Evolutionary conservation across 2,113 vertebrate species (phyloP), one percentile per base, ranked within the genome.

Genomic region (Macquaria ambigua): DNA sequence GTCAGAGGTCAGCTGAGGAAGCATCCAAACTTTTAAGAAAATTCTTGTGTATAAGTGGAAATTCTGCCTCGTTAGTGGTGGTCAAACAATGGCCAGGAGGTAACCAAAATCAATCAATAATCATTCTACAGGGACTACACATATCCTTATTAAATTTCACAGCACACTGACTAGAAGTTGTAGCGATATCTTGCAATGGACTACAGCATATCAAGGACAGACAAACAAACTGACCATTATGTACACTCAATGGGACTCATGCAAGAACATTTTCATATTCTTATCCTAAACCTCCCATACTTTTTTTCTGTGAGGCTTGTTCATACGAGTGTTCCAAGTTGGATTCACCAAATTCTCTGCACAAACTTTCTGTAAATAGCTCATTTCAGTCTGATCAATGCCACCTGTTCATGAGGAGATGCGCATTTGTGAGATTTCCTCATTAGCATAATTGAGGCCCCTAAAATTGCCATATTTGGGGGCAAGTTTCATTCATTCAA

Each of bases 61-160:
- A n/a, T 15, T 55, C 37, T 70, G 56, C 25, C 28, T 68, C 3
- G 43, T 23, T 37, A n/a, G 53, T 10, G 11, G 18, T 11, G 8
- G 25, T 0, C 25, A 52, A 34, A 31, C 16, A 71, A 77, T 75
- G 64, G 62, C 78, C 23, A 63, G 23, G n/a, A 74, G 68, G 31
- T 78, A 71, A 56, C 10, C 12, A 58, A 50, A 77, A 77, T 55
- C 3, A 53, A 50, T 73, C 48, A 77, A 64, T 78, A 68, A 74
- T 79, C 5, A 55, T 67, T 80, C 8, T n/a, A 37, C 25, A 18
- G 53, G 2, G 23, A 31, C 34, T 39, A 18, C 8, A 46, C 8
- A 21, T 28, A 39, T 61, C 15, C 4, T 20, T 20, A 50, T 75
- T 72, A 58, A 20, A 75, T 50, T 75, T 77, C 48, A 72, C 39